phyloP scores from a whole-genome alignment of 2,888 invertebrate genomes.

The Athripsodes cinereus region DNA sequence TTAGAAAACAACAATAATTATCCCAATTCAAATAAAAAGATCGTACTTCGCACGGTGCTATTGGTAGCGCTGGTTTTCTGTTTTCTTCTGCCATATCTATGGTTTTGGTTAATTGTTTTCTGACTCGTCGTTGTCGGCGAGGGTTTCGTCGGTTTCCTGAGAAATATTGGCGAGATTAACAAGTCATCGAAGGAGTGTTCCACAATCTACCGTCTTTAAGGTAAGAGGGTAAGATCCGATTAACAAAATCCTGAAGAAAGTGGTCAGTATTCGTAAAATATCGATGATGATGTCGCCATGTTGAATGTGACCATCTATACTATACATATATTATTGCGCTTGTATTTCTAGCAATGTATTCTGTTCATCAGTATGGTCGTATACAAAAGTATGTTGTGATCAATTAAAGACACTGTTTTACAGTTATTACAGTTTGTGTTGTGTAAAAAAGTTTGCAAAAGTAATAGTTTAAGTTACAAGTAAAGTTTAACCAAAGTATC shows the following conservation, averaged over 20 bases:
- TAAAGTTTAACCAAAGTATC: constrained; percentile 13
- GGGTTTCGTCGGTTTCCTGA: constrained; percentile 20
- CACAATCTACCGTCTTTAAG: constrained; percentile 24
- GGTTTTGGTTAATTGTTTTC: not conserved
- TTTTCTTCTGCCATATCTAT: not conserved
- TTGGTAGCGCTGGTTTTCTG: no score
- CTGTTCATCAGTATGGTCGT: constrained; percentile 18
- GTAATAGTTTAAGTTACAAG: constrained; percentile 18
- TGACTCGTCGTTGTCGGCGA: constrained; percentile 15
- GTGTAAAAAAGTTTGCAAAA: constrained; percentile 18
- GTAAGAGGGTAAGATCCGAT: constrained; percentile 25
- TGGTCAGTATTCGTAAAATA: constrained; percentile 17
- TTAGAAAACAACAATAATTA: no score
- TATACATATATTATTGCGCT: constrained; percentile 15
- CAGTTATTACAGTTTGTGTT: constrained; percentile 25
- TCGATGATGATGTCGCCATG: constrained; percentile 18
- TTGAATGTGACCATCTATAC: constrained; percentile 21
- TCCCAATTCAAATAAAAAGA: no score
- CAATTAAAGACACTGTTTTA: constrained; percentile 21
- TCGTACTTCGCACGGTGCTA: no score
- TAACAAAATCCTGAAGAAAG: constrained; percentile 19
- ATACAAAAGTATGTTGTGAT: constrained; percentile 22
- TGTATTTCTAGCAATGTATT: constrained; percentile 22
- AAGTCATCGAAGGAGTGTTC: constrained; percentile 20
- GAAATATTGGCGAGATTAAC: constrained; percentile 20